Base-by-base conservation (phyloP, 2,888 invertebrate genomes). In the Trachelus iudaicus region DNA sequence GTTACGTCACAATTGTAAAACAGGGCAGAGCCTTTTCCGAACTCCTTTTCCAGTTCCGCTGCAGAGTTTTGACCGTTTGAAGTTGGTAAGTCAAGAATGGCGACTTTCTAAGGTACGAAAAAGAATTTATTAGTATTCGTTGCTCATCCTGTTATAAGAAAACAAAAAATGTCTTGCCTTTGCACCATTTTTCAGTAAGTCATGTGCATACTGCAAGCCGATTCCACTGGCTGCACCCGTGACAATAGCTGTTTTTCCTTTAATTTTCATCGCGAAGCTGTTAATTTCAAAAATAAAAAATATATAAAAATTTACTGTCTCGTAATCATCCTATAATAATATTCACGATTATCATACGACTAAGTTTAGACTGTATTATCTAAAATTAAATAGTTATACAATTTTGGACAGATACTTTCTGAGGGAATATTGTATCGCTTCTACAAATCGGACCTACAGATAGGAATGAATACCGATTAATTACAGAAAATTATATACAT, bases 201-300 rank as follows among this genome's bases (percentile, higher is more conserved):
- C 92, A 9, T 91, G 90, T 2, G 92, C 92, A 77, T 92, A 93
- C 78, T 90, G 90, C 37, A 90, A 90, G 1, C 94, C 94, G 75
- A 94, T 93, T 0, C 94, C 94, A 30, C 90, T 89, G 0, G 93
- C 93, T 33, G 92, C 94, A 0, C 94, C 94, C 1, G 94, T 94
- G 30, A 94, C 81, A 12, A 87, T 77, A 11, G 79, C 83, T 69
- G 80, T 81, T 80, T 88, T 87, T 23, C 78, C 81, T 35, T 83
- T 78, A 35, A 87, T 83, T 31, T 78, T 73, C 86, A 86, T 87
- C 2, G 56, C 56, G 56, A 56, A 56, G 9, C 6, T 23, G 23
- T 9, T 9, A 9, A 56, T 1, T 2, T 23, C 40, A 15, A 40
- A 40, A 6, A 40, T 15, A 23, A 23, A 15, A 40, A 23, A 23